Conservation (phyloP, 2,888 invertebrate genomes). For the Synergus umbraculus region DNA sequence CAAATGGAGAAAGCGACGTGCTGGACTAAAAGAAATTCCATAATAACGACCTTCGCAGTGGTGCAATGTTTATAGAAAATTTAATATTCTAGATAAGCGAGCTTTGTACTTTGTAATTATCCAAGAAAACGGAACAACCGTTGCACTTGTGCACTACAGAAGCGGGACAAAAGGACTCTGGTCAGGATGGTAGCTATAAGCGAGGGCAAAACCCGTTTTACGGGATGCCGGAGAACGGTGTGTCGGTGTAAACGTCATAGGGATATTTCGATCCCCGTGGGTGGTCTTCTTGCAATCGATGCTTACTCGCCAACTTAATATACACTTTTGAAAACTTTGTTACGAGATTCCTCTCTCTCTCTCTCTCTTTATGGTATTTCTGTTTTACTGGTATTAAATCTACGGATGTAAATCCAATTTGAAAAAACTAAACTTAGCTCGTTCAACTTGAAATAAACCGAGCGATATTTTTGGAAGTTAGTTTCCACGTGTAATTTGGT, state of each 20-base stretch:
- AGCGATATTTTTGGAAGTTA: no score
- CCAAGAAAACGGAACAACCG: slow-evolving; percentile 51
- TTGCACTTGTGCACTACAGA: slow-evolving; percentile 41
- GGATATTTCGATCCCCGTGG: slow-evolving; percentile 50
- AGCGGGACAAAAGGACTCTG: slow-evolving; percentile 30
- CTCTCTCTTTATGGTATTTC: not conserved
- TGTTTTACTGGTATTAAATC: no score
- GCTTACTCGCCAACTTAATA: not conserved
- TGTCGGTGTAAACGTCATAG: slow-evolving; percentile 59
- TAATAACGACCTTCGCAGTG: not conserved
- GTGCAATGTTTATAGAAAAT: slow-evolving; percentile 11
- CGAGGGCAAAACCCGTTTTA: slow-evolving; percentile 48
- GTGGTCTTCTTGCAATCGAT: slow-evolving; percentile 50
- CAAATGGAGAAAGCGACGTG: not conserved
- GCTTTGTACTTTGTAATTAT: slow-evolving; percentile 53
- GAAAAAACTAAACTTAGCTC: no score
- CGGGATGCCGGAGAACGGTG: slow-evolving; percentile 51
- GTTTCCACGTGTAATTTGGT: no score
- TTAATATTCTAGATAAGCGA: slow-evolving; percentile 45
- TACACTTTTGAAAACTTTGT: not conserved
- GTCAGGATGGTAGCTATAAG: slow-evolving; percentile 8
- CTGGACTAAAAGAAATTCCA: not conserved
- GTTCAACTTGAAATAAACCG: no score
- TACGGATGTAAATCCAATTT: not conserved
- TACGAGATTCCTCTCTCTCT: not conserved